Conservation (phyloP, 1,140 invertebrate species). For the Achatina immaculata region DNA sequence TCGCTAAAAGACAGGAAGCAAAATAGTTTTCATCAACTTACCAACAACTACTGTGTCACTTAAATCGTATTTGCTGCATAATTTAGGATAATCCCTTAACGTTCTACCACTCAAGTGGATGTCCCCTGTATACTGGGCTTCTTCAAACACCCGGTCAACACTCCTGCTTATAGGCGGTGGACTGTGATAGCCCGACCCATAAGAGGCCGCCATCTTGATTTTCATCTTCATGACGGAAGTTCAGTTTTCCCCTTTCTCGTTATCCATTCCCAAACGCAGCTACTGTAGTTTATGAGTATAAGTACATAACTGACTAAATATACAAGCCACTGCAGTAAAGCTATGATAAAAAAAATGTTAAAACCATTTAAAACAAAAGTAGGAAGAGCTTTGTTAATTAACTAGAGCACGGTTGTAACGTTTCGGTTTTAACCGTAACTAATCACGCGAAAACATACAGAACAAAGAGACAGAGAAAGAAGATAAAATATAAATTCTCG, state of each 20-base stretch:
- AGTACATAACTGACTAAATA: too few species aligned
- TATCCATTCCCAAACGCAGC: too few species aligned
- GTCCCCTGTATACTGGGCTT: conserved; percentile 90
- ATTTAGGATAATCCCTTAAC: conserved; percentile 90
- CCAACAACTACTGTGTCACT: conserved; percentile 90
- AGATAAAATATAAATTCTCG: too few species aligned
- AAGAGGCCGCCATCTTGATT: conserved; percentile 66
- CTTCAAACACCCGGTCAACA: conserved; percentile 89
- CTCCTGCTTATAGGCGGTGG: conserved; percentile 63
- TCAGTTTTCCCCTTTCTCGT: conserved; percentile 33
- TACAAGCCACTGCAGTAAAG: too few species aligned
- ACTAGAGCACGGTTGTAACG: too few species aligned
- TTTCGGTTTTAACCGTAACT: too few species aligned
- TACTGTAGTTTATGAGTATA: too few species aligned
- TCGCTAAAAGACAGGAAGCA: not conserved
- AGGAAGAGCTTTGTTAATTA: too few species aligned
- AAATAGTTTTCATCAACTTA: conserved; percentile 70
- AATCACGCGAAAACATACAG: too few species aligned
- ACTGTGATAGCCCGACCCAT: conserved; percentile 64
- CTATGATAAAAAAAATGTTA: too few species aligned
- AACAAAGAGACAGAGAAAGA: too few species aligned
- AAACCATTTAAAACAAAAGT: too few species aligned
- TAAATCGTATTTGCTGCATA: conserved; percentile 84
- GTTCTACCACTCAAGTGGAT: conserved; percentile 89
- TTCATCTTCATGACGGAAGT: conserved; percentile 33